Conservation (phyloP, 2,113 vertebrate genomes). For the Oncorhynchus clarkii region DNA sequence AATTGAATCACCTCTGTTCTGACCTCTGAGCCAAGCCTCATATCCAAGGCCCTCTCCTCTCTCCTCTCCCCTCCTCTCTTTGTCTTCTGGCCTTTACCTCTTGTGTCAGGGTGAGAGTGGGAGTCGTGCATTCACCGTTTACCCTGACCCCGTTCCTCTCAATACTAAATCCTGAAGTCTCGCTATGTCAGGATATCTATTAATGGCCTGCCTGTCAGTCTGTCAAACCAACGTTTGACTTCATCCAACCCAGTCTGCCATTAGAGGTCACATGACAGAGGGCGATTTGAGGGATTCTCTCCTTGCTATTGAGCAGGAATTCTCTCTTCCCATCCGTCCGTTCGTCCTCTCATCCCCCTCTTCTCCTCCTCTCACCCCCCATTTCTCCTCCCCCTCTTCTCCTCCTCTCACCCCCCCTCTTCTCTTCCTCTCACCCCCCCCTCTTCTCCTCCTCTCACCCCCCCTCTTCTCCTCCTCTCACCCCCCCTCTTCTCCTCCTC, state of each 20-base stretch:
- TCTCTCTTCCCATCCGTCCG: neutral
- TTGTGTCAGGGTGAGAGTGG: slow-evolving; percentile 56
- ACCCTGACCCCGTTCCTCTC: slow-evolving; percentile 36
- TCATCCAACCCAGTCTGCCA: slow-evolving; percentile 56
- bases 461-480: neutral
- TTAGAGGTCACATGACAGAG: slow-evolving; percentile 23
- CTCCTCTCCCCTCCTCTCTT: neutral
- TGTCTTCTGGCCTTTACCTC: slow-evolving; percentile 29
- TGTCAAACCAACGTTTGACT: slow-evolving; percentile 74
- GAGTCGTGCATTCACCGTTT: neutral
- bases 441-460: neutral
- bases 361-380: neutral
- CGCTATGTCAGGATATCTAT: slow-evolving; percentile 48
- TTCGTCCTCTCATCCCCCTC: neutral
- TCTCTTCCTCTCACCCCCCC: neutral
- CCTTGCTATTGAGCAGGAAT: neutral
- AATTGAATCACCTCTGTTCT: slow-evolving; percentile 61
- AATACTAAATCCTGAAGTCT: neutral
- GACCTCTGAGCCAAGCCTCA: slow-evolving; percentile 56
- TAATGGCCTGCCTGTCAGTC: slow-evolving; percentile 66
- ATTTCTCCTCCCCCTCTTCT: neutral
- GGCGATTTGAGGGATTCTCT: neutral
- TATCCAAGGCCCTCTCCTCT: slow-evolving; percentile 27
- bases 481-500: too few species aligned
- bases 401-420: too few species aligned